A percentile compares a stretch with the other conserved stretches of the same genome.
Conservation (phyloP, 2,888 invertebrate genomes). For the Adela reaumurella region DNA sequence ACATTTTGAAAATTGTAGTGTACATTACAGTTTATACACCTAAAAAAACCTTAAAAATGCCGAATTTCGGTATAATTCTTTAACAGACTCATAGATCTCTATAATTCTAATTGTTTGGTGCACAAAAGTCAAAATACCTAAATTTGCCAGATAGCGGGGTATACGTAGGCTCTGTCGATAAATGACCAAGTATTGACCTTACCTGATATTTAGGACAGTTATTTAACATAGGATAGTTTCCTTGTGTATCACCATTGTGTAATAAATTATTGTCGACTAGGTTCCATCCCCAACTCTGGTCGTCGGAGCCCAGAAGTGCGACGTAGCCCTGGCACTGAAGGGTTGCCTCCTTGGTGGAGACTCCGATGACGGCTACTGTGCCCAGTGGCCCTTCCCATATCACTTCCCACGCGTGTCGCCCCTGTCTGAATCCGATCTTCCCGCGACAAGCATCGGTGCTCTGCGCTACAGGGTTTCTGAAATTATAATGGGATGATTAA, state of each 20-base stretch:
- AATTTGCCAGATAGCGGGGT: no score
- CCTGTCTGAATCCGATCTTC: slow-evolving; percentile 87
- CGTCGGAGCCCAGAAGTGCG: slow-evolving; percentile 90
- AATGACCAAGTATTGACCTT: slow-evolving; percentile 17
- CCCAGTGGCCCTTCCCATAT: slow-evolving; percentile 98
- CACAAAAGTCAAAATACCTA: no score
- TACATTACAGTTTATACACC: no score
- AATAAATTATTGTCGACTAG: slow-evolving; percentile 94
- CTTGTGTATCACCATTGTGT: slow-evolving; percentile 94
- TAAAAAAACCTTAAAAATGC: no score
- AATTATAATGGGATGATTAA: slow-evolving; percentile 7
- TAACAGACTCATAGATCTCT: no score
- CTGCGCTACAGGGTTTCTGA: slow-evolving; percentile 94
- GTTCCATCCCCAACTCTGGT: slow-evolving; percentile 99
- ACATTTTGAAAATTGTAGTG: no score
- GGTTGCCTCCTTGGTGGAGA: slow-evolving; percentile 91
- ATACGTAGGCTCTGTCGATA: no score
- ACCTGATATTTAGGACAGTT: slow-evolving; percentile 98
- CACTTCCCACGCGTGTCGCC: slow-evolving; percentile 96
- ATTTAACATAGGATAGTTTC: slow-evolving; percentile 88
- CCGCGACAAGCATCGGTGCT: slow-evolving; percentile 93
- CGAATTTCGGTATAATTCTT: no score
- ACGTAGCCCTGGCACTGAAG: slow-evolving; percentile 95
- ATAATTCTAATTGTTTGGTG: background rate
- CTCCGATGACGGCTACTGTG: slow-evolving; percentile 95